Evolutionary conservation across 2,797 vertebrate species (phyloP).

Genomic region (Ciconia nigra): DNA sequence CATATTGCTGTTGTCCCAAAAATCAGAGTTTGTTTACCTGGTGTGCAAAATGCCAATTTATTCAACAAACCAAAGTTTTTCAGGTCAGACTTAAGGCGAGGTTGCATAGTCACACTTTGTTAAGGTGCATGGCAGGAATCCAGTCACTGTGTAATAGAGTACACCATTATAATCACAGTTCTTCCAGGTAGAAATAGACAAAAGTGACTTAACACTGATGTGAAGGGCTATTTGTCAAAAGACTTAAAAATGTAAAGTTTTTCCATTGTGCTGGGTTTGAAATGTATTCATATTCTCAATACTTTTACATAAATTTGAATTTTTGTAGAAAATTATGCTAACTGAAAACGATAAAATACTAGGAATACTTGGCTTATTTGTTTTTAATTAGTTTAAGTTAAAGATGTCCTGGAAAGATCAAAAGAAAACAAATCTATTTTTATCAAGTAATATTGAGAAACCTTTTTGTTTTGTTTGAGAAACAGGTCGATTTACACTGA

Average conservation of each 20-base stretch:
- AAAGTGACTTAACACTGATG: background rate
- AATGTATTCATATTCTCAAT: background rate
- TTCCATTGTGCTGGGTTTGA: background rate
- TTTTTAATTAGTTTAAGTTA: background rate
- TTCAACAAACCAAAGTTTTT: background rate
- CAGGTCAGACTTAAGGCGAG: background rate
- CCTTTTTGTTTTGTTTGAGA: background rate
- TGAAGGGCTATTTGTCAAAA: background rate
- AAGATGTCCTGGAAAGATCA: background rate
- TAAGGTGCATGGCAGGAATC: background rate
- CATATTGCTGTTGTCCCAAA: too few species aligned
- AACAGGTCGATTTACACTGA: background rate
- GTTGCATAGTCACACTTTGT: background rate
- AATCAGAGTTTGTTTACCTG: too few species aligned
- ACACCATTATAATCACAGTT: background rate
- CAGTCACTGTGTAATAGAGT: background rate
- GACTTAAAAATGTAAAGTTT: background rate
- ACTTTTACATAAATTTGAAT: background rate
- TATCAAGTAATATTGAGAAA: background rate
- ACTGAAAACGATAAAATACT: background rate
- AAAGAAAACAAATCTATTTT: background rate
- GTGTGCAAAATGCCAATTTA: too few species aligned
- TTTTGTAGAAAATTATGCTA: background rate
- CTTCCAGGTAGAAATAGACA: background rate
- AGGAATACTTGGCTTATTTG: background rate